Conservation (phyloP, 2,888 invertebrate species). For the Apamea monoglypha region DNA sequence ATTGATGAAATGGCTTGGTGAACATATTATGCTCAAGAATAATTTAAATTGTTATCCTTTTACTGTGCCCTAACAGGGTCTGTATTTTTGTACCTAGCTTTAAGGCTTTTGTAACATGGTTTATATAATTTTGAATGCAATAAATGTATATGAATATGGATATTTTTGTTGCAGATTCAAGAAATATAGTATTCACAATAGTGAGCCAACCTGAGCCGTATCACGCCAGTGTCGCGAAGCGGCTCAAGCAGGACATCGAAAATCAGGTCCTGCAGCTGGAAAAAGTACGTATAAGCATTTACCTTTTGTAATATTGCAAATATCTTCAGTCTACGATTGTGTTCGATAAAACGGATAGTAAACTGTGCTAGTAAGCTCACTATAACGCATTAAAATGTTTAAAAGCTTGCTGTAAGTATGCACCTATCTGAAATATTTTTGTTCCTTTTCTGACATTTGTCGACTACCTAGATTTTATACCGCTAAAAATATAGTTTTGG, state of each 20-base stretch:
- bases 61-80: background rate
- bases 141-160: background rate
- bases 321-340: background rate
- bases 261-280: conserved; percentile 88
- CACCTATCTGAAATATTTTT: background rate
- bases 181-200: conserved; percentile 91
- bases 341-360: too few species aligned
- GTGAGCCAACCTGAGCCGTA: conserved; percentile 92
- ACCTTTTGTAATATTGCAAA: background rate
- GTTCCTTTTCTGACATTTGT: background rate
- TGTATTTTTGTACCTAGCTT: background rate
- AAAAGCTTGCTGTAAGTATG: background rate
- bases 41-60: background rate
- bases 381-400: background rate
- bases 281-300: conserved; percentile 47
- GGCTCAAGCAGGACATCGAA: conserved; percentile 89
- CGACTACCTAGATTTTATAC: background rate
- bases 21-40: background rate
- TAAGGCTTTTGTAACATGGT: background rate
- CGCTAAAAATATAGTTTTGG: background rate
- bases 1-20: too few species aligned
- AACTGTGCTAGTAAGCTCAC: background rate
- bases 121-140: background rate
- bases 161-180: conserved; percentile 89
- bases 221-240: conserved; percentile 90